These are phyloP conservation scores for Tapera naevia DNA, from an alignment of 2,797 vertebrate species.

Conservation along the genomic window DNA sequence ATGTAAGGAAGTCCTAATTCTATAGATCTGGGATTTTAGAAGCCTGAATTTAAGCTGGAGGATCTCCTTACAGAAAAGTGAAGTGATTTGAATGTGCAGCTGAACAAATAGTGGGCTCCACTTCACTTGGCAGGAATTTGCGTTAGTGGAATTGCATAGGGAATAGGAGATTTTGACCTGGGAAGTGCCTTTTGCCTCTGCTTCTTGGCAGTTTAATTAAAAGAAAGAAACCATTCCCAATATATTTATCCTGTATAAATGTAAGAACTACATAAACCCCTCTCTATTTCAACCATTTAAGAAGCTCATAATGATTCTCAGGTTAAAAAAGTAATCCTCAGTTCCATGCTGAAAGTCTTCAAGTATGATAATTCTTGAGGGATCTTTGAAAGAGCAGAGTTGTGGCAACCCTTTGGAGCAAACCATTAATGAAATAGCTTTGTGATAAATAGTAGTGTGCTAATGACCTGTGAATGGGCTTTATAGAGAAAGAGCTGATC, in stretches of 20 bases:
- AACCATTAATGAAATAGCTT: constrained; percentile 27
- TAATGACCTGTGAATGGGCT: background rate
- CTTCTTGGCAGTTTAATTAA: background rate
- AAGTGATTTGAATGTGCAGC: background rate
- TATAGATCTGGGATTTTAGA: background rate
- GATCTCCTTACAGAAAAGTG: background rate
- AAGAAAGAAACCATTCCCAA: background rate
- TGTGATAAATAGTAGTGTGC: constrained; percentile 9
- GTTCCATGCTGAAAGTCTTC: background rate
- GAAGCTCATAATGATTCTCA: background rate
- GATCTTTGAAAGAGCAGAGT: constrained; percentile 2
- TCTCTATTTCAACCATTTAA: background rate
- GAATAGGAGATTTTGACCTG: background rate
- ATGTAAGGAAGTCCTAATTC: background rate
- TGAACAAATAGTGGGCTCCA: background rate
- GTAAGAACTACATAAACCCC: background rate
- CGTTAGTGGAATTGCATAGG: background rate
- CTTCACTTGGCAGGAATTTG: background rate
- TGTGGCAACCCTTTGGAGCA: background rate
- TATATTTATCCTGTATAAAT: background rate
- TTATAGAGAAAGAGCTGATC: background rate
- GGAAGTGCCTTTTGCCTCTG: background rate
- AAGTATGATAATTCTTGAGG: constrained; percentile 6
- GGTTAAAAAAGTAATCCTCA: constrained; percentile 16
- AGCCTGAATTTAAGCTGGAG: background rate